Percentiles rank a stretch among this genome's conserved stretches.
Conservation (phyloP, 2,113 vertebrate species). For the Pogona vitticeps region DNA sequence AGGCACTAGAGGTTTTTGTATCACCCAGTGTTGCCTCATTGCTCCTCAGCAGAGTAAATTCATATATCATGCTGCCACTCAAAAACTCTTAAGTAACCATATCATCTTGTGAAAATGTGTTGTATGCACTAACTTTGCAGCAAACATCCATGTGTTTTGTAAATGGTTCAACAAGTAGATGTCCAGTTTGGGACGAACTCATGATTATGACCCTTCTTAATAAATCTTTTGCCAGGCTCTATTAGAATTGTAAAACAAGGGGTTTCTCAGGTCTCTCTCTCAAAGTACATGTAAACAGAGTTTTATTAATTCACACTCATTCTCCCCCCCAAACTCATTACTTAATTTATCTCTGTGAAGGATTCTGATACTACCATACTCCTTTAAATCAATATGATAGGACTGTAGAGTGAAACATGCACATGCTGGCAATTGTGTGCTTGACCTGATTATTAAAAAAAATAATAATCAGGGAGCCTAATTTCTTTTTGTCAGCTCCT, state of each 20-base stretch:
- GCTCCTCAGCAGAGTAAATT: background rate
- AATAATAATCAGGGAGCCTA: background rate
- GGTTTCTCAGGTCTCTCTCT: background rate
- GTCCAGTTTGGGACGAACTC: too few species aligned
- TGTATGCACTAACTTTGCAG: background rate
- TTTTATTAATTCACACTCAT: background rate
- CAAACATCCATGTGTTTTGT: background rate
- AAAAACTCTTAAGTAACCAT: background rate
- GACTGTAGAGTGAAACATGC: background rate
- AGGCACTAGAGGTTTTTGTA: background rate
- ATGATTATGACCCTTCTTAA: too few species aligned
- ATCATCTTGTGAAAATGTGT: background rate
- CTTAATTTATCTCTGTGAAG: too few species aligned
- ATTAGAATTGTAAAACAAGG: background rate
- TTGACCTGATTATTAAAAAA: background rate
- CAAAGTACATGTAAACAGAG: too few species aligned
- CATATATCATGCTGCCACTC: background rate
- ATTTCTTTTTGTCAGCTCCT: background rate
- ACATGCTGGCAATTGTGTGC: background rate
- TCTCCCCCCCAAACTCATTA: background rate
- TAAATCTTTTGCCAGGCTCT: too few species aligned
- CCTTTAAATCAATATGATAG: background rate
- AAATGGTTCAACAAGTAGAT: background rate
- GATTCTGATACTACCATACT: background rate
- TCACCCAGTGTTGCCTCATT: background rate